Evolutionary conservation across 2,797 vertebrate genomes (phyloP).

Genomic region (Betta splendens): DNA sequence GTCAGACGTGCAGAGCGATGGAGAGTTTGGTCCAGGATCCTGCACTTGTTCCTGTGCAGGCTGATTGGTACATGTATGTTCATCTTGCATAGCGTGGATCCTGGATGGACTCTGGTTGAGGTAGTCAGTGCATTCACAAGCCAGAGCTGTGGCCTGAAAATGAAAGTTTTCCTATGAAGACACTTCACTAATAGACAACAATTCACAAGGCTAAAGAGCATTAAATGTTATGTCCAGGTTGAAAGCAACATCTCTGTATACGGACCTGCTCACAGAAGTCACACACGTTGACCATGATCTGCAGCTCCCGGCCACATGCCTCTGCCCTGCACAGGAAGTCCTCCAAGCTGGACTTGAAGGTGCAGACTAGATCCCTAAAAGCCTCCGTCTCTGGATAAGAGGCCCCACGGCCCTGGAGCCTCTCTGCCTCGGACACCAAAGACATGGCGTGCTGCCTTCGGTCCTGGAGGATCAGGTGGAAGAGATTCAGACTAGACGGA

Average conservation of each 20-base stretch:
- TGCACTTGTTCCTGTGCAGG: constrained; percentile 32
- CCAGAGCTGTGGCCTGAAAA: constrained; percentile 86
- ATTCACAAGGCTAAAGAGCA: too few relatives aligned
- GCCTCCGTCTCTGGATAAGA: constrained; percentile 78
- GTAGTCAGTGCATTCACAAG: constrained; percentile 81
- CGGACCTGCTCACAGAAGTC: constrained; percentile 88
- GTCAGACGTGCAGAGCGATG: constrained; percentile 12
- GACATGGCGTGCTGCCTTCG: constrained; percentile 83
- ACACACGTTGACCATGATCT: constrained; percentile 82
- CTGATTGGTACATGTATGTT: constrained; percentile 22
- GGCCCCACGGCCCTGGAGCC: constrained; percentile 60
- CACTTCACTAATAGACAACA: too few relatives aligned
- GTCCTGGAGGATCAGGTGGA: constrained; percentile 76
- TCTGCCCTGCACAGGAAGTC: constrained; percentile 86
- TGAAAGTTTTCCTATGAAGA: too few relatives aligned
- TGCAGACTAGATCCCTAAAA: constrained; percentile 75
- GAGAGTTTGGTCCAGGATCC: constrained; percentile 1
- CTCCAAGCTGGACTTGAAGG: constrained; percentile 83
- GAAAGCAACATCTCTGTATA: constrained; percentile 5
- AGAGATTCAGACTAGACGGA: constrained; percentile 7
- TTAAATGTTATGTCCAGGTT: too few relatives aligned
- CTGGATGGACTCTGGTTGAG: constrained; percentile 61
- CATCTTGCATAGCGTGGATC: constrained; percentile 49
- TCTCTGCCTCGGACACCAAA: constrained; percentile 85
- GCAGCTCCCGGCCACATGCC: constrained; percentile 82